Evolutionary conservation across 2,888 invertebrate species (phyloP).

Genomic region (Dermolepida albohirtum): DNA sequence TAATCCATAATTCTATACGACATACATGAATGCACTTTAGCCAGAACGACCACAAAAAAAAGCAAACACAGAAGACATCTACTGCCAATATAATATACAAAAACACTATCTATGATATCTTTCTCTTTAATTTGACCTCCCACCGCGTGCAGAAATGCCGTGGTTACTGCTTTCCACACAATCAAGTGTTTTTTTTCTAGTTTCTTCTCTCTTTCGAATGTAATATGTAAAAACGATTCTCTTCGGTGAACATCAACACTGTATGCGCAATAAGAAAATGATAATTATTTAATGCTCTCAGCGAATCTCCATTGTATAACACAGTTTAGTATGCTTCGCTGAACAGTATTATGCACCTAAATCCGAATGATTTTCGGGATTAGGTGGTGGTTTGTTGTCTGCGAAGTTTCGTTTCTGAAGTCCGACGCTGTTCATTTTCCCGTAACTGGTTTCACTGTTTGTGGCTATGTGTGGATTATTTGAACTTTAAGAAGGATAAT

Average conservation of each 20-base stretch:
- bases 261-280: constrained; percentile 24
- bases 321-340: constrained; percentile 8
- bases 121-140: no score
- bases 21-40: no score
- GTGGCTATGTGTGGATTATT: no score
- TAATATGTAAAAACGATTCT: constrained; percentile 1
- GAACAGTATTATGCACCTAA: constrained; percentile 8
- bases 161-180: constrained; percentile 8
- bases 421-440: no score
- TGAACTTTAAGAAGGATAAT: no score
- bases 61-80: no score
- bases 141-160: no score
- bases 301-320: constrained; percentile 18
- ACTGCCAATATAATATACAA: no score
- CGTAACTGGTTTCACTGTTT: no score
- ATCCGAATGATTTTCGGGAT: neutral
- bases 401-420: constrained; percentile 3
- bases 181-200: neutral
- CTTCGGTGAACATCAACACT: constrained; percentile 21
- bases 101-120: no score
- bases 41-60: no score
- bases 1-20: no score
- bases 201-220: neutral
- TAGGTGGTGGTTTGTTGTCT: constrained; percentile 1
- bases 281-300: constrained; percentile 22